Conservation (phyloP, 2,113 vertebrate genomes). For the Pelusios castaneus region DNA sequence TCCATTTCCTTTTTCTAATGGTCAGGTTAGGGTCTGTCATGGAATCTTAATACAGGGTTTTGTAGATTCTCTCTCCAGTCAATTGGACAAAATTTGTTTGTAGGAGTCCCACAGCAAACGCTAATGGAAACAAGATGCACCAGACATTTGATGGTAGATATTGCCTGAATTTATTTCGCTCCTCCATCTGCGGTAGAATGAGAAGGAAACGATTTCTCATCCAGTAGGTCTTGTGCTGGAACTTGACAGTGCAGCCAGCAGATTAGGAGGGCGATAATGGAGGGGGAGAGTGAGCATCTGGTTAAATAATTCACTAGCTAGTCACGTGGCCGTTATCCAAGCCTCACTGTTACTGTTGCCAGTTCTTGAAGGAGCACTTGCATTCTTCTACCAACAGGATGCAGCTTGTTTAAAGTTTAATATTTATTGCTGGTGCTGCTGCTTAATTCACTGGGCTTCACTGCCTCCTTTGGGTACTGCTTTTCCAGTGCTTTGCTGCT, state of each 20-base stretch:
- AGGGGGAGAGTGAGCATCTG: background rate
- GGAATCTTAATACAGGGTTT: background rate
- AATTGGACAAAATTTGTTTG: background rate
- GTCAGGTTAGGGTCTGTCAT: background rate
- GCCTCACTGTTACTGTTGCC: background rate
- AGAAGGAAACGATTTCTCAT: background rate
- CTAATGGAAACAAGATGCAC: accelerated
- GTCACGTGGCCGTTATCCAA: background rate
- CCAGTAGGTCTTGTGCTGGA: background rate
- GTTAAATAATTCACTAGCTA: background rate
- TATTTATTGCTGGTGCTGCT: background rate
- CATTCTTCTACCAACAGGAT: background rate
- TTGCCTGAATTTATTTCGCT: background rate
- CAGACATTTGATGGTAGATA: background rate
- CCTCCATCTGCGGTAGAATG: background rate
- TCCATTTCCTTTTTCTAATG: background rate
- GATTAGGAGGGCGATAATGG: background rate
- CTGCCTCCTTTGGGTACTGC: background rate
- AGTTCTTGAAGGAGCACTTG: background rate
- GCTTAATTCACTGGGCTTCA: background rate
- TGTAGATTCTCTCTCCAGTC: background rate
- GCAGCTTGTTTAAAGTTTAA: background rate
- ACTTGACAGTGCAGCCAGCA: background rate
- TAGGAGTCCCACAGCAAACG: background rate
- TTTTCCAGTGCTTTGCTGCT: background rate